Evolutionary conservation across 2,113 vertebrate genomes (phyloP).

Genomic region (Mastomys coucha): DNA sequence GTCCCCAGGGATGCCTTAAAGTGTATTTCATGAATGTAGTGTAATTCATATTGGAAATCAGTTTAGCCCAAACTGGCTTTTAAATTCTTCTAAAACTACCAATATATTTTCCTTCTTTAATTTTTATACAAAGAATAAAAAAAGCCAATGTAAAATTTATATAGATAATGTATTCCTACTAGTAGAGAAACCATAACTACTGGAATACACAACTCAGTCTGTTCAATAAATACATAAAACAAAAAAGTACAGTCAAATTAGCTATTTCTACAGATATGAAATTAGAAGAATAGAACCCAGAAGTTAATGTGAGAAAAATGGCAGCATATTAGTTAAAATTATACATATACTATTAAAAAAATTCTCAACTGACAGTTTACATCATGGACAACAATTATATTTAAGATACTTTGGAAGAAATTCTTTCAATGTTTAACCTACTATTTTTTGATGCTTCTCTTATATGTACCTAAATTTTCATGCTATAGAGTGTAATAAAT

Average conservation of each 20-base stretch:
- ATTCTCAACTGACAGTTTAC: background rate
- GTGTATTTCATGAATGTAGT: background rate
- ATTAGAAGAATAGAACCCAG: background rate
- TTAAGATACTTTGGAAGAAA: background rate
- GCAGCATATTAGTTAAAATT: background rate
- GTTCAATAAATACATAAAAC: background rate
- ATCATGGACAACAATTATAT: background rate
- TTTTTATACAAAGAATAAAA: background rate
- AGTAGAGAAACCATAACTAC: background rate
- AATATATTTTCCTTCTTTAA: background rate
- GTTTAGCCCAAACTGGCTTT: background rate
- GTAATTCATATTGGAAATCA: conserved; percentile 42
- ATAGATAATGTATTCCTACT: background rate
- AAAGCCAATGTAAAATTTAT: background rate
- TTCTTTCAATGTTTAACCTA: background rate
- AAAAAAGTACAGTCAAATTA: background rate
- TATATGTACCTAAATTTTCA: too few species aligned
- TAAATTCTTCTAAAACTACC: conserved; percentile 10
- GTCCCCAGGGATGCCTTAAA: background rate
- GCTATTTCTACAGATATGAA: background rate
- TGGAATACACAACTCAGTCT: background rate
- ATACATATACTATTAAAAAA: background rate
- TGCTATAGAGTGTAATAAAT: background rate
- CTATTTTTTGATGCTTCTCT: background rate
- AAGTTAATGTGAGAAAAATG: background rate